These are phyloP conservation scores for Heliornis fulica DNA, from an alignment of 2,113 vertebrate genomes.

Conservation along the genomic window DNA sequence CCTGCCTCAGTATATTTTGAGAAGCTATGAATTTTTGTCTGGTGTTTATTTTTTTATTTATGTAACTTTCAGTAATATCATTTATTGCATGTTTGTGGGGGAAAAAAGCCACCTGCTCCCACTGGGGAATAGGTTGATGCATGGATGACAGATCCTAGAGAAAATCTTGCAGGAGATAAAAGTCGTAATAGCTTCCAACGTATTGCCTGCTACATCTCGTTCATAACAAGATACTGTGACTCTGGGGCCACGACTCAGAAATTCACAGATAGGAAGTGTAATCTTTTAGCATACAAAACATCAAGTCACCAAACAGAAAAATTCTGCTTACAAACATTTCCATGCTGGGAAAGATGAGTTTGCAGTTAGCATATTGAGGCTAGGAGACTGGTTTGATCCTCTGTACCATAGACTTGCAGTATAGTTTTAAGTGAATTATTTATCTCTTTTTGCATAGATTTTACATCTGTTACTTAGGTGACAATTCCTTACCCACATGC, in stretches of 20 bases:
- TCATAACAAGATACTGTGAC: not conserved
- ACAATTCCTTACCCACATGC: not conserved
- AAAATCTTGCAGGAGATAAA: not conserved
- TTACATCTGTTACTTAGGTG: not conserved
- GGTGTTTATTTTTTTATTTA: not conserved
- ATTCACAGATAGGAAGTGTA: not conserved
- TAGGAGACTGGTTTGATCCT: not conserved
- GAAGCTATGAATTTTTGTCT: not conserved
- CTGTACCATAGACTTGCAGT: not conserved
- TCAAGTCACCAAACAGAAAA: not conserved
- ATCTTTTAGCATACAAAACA: not conserved
- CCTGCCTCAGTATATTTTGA: not conserved
- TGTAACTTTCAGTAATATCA: not conserved
- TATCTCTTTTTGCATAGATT: not conserved
- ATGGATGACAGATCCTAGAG: not conserved
- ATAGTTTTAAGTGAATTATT: not conserved
- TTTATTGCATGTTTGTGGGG: not conserved
- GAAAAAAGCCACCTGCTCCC: not conserved
- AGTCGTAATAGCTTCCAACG: not conserved
- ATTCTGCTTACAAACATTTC: not conserved
- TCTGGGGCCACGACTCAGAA: not conserved
- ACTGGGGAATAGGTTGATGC: not conserved
- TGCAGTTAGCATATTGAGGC: rapidly evolving
- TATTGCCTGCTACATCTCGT: not conserved
- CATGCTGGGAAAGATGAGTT: not conserved